Evolutionary conservation across 2,113 vertebrate genomes (phyloP).

Genomic region (Pelobates fuscus): DNA sequence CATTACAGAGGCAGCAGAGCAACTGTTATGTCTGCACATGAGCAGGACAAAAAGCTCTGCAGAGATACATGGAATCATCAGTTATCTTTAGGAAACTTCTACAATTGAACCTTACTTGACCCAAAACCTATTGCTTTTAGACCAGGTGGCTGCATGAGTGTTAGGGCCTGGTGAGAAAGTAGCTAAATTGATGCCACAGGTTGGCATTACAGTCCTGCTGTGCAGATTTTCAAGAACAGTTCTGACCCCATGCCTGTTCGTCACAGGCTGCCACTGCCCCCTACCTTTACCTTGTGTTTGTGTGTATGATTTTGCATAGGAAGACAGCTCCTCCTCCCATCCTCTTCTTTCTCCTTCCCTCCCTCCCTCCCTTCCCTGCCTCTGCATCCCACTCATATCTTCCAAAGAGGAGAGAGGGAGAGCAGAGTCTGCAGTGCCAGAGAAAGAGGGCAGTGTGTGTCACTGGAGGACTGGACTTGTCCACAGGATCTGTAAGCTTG

Average conservation of each 20-base stretch:
- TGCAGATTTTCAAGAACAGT: constrained; percentile 18
- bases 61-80: too few relatives aligned
- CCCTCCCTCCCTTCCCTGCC: constrained; percentile 31
- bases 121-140: too few relatives aligned
- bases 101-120: too few relatives aligned
- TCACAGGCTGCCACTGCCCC: constrained; percentile 36
- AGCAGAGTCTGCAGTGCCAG: constrained; percentile 43
- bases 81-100: too few relatives aligned
- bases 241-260: constrained; percentile 9
- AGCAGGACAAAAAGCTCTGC: too few relatives aligned
- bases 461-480: constrained; percentile 36
- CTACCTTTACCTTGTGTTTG: constrained; percentile 40
- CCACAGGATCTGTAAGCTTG: constrained; percentile 10
- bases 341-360: background rate
- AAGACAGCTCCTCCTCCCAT: constrained; percentile 30
- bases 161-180: too few relatives aligned
- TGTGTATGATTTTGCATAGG: constrained; percentile 39
- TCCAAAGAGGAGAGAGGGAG: constrained; percentile 37
- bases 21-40: too few relatives aligned
- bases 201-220: constrained; percentile 3
- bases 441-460: constrained; percentile 40
- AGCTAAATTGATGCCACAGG: constrained; percentile 10
- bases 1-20: too few relatives aligned
- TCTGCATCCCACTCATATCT: constrained; percentile 50
- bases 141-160: too few relatives aligned